A percentile compares a stretch with the other conserved stretches of the same genome.
These are phyloP conservation scores for Penaeus vannamei DNA, from an alignment of 1,140 invertebrate genomes.

Conservation along the genomic window DNA sequence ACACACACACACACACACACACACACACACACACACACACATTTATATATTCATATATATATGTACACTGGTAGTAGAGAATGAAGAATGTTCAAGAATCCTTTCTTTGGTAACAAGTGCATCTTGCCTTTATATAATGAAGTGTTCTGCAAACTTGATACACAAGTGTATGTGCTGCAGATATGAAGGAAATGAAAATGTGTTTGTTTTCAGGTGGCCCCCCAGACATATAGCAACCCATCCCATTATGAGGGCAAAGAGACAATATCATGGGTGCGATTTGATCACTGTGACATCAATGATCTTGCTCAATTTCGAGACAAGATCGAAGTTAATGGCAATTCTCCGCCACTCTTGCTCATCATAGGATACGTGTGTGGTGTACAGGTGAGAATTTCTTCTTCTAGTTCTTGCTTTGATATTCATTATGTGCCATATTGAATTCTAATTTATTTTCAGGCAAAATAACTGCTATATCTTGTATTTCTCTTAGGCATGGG, in stretches of 20 bases:
- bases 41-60: too few relatives aligned
- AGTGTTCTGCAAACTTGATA: too few relatives aligned
- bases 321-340: conserved; percentile 80
- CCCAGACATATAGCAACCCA: conserved; percentile 57
- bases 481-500: conserved; percentile 78
- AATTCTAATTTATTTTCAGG: neutral
- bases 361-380: conserved; percentile 88
- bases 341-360: conserved; percentile 84
- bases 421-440: neutral
- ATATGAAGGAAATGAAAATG: neutral
- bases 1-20: too few relatives aligned
- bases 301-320: conserved; percentile 76
- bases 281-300: conserved; percentile 88
- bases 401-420: neutral
- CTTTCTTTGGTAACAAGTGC: too few relatives aligned
- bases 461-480: neutral
- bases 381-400: conserved; percentile 79
- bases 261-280: conserved; percentile 83
- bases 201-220: conserved; percentile 47
- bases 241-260: conserved; percentile 71
- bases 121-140: too few relatives aligned
- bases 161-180: too few relatives aligned
- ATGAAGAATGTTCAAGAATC: too few relatives aligned
- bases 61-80: too few relatives aligned
- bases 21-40: too few relatives aligned